A percentile compares a stretch with the other conserved stretches of the same genome.
Evolutionary conservation across 2,113 vertebrate species (phyloP).

Genomic region (Bujurquina vittata): DNA sequence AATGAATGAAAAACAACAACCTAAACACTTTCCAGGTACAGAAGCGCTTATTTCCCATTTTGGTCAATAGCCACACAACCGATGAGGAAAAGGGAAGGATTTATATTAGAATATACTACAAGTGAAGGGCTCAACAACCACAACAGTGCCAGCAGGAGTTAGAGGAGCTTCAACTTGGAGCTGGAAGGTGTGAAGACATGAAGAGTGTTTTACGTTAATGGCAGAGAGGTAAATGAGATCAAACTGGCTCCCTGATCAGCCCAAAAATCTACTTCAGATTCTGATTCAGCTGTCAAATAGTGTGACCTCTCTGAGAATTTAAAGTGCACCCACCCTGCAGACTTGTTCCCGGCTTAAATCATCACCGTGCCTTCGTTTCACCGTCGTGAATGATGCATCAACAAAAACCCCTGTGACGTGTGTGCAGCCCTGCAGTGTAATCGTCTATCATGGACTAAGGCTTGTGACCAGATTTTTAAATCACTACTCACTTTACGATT

Average conservation of each 20-base stretch:
- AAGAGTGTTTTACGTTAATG: background rate
- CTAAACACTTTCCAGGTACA: background rate
- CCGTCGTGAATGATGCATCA: background rate
- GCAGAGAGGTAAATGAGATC: background rate
- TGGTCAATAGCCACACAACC: background rate
- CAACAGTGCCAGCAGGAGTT: background rate
- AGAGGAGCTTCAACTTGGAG: background rate
- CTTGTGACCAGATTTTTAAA: background rate
- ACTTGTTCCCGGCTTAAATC: background rate
- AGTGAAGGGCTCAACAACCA: background rate
- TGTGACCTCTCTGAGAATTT: background rate
- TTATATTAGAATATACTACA: background rate
- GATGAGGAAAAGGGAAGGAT: background rate
- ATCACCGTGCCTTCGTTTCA: slow-evolving; percentile 14
- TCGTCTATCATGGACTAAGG: background rate
- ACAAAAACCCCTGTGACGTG: background rate
- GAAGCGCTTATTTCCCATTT: background rate
- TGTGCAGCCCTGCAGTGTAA: background rate
- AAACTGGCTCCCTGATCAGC: background rate
- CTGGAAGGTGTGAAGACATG: background rate
- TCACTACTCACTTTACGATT: background rate
- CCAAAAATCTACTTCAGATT: background rate
- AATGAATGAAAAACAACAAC: background rate
- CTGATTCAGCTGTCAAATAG: slow-evolving; percentile 20
- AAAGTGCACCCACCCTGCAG: background rate